A percentile compares a stretch with the other conserved stretches of the same genome.
phyloP scores from a whole-genome alignment of 2,113 vertebrate genomes.

The Trematocara macrostoma region DNA sequence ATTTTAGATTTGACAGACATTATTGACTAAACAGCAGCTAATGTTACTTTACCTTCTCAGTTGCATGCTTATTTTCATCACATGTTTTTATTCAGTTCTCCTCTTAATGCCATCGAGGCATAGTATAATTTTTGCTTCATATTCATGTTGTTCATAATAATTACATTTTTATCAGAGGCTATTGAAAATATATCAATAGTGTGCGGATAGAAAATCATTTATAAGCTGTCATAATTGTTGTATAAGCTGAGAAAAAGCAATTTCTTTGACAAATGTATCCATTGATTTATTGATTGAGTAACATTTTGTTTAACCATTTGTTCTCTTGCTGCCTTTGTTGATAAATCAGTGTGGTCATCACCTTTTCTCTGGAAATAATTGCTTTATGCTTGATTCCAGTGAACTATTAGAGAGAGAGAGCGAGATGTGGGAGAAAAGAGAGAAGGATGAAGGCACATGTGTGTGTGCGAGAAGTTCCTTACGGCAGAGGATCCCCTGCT shows the following conservation, averaged over 20 bases:
- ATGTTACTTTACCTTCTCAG: neutral
- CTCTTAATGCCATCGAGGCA: neutral
- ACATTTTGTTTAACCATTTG: neutral
- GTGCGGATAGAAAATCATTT: neutral
- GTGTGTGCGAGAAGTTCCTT: constrained; percentile 50
- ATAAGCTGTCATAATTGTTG: neutral
- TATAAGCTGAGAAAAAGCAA: neutral
- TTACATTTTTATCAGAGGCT: neutral
- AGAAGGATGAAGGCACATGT: constrained; percentile 29
- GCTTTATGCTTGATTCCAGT: neutral
- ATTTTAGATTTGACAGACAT: neutral
- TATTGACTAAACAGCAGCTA: neutral
- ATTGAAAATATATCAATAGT: neutral
- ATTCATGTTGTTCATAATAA: neutral
- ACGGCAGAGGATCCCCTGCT: constrained; percentile 63
- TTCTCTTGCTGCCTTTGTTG: neutral
- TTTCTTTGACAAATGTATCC: neutral
- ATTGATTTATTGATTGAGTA: neutral
- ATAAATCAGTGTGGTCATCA: constrained; percentile 1
- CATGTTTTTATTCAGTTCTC: neutral
- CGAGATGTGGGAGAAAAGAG: neutral
- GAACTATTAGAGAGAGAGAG: neutral
- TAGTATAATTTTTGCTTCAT: neutral
- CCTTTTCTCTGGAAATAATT: neutral
- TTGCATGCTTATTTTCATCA: neutral